Conservation (phyloP, 2,113 vertebrate species). For the Pionites leucogaster region DNA sequence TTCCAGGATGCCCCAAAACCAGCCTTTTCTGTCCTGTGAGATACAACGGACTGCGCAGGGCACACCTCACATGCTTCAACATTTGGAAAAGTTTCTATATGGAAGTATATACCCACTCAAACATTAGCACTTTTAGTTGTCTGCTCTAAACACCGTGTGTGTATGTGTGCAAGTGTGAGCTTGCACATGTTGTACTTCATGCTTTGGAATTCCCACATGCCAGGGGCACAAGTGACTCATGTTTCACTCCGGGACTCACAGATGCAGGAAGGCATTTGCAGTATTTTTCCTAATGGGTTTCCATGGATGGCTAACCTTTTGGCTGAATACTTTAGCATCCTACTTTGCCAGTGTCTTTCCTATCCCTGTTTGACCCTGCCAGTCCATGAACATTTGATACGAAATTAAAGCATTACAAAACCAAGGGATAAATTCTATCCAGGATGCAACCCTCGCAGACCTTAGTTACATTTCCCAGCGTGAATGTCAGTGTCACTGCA, state of each 20-base stretch:
- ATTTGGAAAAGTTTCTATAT: neutral
- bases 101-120: neutral
- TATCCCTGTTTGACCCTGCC: slow-evolving; percentile 41
- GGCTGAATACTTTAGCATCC: neutral
- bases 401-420: slow-evolving; percentile 47
- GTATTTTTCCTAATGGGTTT: slow-evolving; percentile 26
- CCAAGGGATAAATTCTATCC: neutral
- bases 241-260: neutral
- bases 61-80: fast-evolving
- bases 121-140: neutral
- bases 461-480: neutral
- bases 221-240: neutral
- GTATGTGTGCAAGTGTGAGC: neutral
- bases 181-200: neutral
- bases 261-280: neutral
- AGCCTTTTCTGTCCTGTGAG: neutral
- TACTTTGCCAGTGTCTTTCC: neutral
- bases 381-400: slow-evolving; percentile 28
- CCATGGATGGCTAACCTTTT: slow-evolving; percentile 7
- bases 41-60: neutral
- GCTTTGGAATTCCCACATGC: neutral
- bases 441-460: neutral
- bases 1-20: neutral
- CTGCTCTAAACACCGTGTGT: neutral
- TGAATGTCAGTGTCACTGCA: neutral